Conservation (phyloP, 2,113 vertebrate species). For the Plectropomus leopardus region DNA sequence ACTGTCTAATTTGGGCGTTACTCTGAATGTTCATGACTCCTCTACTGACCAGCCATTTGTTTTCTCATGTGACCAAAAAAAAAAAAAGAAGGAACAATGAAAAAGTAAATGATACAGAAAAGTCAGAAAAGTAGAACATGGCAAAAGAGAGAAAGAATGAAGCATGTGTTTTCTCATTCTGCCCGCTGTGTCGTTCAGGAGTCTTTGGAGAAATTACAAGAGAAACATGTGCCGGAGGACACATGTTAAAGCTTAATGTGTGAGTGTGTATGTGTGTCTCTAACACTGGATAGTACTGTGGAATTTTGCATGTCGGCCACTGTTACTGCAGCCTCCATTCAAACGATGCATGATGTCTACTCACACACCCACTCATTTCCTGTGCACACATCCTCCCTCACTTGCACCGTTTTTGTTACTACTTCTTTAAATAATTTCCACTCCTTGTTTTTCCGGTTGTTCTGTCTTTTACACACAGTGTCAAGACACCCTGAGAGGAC, state of each 20-base stretch:
- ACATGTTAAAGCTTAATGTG: slow-evolving; percentile 30
- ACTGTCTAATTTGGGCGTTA: not conserved
- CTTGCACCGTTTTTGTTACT: not conserved
- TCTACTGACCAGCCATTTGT: not conserved
- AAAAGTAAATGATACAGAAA: not conserved
- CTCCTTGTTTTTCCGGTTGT: not conserved
- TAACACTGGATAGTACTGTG: slow-evolving; percentile 12
- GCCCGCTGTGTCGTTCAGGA: slow-evolving; percentile 17
- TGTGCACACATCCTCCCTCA: slow-evolving; percentile 14
- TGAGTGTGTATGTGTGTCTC: slow-evolving; percentile 4
- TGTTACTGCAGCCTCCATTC: slow-evolving; percentile 21
- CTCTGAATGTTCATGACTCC: not conserved
- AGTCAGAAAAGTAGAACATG: not conserved
- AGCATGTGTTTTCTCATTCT: slow-evolving; percentile 11
- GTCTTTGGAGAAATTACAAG: slow-evolving; percentile 16
- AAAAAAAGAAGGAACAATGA: not conserved
- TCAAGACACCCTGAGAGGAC: not conserved
- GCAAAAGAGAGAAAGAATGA: not conserved
- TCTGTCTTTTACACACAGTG: not conserved
- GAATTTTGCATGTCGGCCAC: slow-evolving; percentile 26
- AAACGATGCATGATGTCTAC: slow-evolving; percentile 11
- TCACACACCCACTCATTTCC: slow-evolving; percentile 55
- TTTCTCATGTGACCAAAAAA: not conserved
- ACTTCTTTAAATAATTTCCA: slow-evolving; percentile 1
- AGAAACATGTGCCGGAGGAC: slow-evolving; percentile 30